A percentile compares a stretch with the other conserved stretches of the same genome.
phyloP scores from a whole-genome alignment of 2,888 invertebrate genomes.

The Druceiella hillmani region DNA sequence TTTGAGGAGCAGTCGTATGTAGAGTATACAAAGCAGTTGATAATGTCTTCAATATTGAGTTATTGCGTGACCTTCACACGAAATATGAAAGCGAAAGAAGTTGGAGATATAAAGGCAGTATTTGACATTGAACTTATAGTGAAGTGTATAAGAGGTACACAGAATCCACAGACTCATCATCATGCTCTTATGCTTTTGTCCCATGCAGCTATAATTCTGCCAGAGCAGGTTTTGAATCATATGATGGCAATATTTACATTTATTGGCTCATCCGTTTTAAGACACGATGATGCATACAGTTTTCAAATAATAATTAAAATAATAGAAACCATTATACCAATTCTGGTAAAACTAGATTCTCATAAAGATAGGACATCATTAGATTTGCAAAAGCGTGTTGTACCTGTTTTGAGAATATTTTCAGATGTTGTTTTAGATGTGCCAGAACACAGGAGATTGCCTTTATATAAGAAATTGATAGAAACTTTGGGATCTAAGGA shows the following conservation, averaged over 20 bases:
- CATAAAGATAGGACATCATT: slow-evolving; percentile 36
- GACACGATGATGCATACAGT: slow-evolving; percentile 93
- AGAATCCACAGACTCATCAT: slow-evolving; percentile 94
- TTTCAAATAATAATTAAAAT: slow-evolving; percentile 90
- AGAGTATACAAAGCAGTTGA: slow-evolving; percentile 85
- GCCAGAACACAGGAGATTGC: slow-evolving; percentile 83
- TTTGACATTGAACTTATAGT: slow-evolving; percentile 75
- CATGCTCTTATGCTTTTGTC: slow-evolving; percentile 83
- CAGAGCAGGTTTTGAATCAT: slow-evolving; percentile 82
- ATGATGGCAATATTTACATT: slow-evolving; percentile 97
- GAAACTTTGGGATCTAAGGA: slow-evolving; percentile 60
- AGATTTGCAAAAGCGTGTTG: slow-evolving; percentile 43
- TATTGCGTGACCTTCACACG: slow-evolving; percentile 56
- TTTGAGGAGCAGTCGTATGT: slow-evolving; percentile 76
- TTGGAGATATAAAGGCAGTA: slow-evolving; percentile 44
- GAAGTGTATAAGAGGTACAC: slow-evolving; percentile 83
- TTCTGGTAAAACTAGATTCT: slow-evolving; percentile 57
- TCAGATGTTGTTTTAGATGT: slow-evolving; percentile 88
- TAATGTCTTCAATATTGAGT: slow-evolving; percentile 71
- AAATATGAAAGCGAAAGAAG: slow-evolving; percentile 35
- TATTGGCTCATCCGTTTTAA: slow-evolving; percentile 88
- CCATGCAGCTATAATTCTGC: slow-evolving; percentile 70
- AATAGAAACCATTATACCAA: slow-evolving; percentile 85
- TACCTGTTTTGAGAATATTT: slow-evolving; percentile 79
- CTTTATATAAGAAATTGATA: slow-evolving; percentile 76